Conservation (phyloP, 1,140 invertebrate species). For the Leptopilina boulardi region DNA sequence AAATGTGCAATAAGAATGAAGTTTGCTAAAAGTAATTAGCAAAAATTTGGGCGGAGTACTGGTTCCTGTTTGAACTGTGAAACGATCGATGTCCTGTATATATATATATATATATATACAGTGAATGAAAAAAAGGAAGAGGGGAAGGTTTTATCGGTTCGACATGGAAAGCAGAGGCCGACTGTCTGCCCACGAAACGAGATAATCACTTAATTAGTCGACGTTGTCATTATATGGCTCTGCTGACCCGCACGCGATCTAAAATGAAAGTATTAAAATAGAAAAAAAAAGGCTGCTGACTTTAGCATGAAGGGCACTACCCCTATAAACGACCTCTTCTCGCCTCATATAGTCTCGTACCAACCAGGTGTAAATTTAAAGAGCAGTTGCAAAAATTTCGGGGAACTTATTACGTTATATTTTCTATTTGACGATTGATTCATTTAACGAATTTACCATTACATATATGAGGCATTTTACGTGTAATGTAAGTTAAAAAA, state of each 20-base stretch:
- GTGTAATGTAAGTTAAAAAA: too few relatives aligned
- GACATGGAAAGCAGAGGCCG: constrained; percentile 34
- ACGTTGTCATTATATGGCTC: constrained; percentile 30
- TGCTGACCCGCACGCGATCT: constrained; percentile 40
- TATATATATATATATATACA: not conserved
- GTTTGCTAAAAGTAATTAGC: not conserved
- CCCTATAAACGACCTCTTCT: not conserved
- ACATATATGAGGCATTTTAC: too few relatives aligned
- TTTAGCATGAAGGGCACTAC: not conserved
- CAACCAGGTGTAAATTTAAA: too few relatives aligned
- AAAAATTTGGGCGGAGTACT: constrained; percentile 25
- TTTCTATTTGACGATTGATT: too few relatives aligned
- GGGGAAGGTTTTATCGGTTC: constrained; percentile 28
- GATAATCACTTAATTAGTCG: constrained; percentile 45
- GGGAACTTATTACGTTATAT: too few relatives aligned
- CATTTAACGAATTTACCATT: too few relatives aligned
- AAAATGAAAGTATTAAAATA: constrained; percentile 21
- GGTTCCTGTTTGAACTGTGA: constrained; percentile 13
- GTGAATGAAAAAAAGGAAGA: constrained; percentile 14
- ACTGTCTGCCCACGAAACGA: constrained; percentile 39
- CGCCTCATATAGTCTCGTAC: too few relatives aligned
- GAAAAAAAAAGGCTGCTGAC: constrained; percentile 12
- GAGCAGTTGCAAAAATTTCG: too few relatives aligned
- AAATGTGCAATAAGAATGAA: not conserved
- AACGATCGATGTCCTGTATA: constrained; percentile 21